Percentiles rank a stretch among this genome's conserved stretches.
phyloP scores from a whole-genome alignment of 2,113 vertebrate species.

The Gila orcuttii region DNA sequence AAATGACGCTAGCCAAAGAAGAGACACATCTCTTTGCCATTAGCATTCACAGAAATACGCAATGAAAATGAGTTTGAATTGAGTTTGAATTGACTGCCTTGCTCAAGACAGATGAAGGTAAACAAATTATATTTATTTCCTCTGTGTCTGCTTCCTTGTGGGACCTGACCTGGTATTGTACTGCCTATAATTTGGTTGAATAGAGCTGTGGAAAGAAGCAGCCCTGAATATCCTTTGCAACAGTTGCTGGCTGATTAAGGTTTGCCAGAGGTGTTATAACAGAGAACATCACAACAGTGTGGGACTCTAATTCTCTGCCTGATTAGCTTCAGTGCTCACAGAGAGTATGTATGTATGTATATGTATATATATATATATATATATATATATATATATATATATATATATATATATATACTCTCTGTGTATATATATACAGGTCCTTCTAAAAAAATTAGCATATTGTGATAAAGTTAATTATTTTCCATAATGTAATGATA shows the following conservation, averaged over 20 bases:
- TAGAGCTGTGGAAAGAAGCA: slow-evolving; percentile 2
- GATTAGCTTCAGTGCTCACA: slow-evolving; percentile 19
- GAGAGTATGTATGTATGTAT: no score
- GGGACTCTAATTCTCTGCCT: slow-evolving; percentile 3
- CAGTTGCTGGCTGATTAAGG: slow-evolving; percentile 18
- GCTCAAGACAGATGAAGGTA: slow-evolving; percentile 2
- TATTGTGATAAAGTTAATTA: no score
- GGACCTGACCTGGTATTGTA: slow-evolving; percentile 1
- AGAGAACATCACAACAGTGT: neutral
- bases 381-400: no score
- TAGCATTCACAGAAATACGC: neutral
- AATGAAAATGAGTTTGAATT: neutral
- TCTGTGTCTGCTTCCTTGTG: slow-evolving; percentile 10
- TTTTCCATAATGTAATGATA: no score
- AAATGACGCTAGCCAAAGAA: neutral
- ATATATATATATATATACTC: no score
- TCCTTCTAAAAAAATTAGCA: no score
- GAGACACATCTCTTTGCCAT: neutral
- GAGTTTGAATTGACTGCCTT: neutral
- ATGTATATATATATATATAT: no score
- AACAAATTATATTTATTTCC: slow-evolving; percentile 20
- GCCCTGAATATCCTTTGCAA: neutral
- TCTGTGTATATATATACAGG: no score
- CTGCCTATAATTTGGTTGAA: slow-evolving; percentile 29
- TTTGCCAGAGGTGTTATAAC: slow-evolving; percentile 25